Evolutionary conservation across 2,797 vertebrate genomes (phyloP).

Genomic region (Hafferia zeledoni): DNA sequence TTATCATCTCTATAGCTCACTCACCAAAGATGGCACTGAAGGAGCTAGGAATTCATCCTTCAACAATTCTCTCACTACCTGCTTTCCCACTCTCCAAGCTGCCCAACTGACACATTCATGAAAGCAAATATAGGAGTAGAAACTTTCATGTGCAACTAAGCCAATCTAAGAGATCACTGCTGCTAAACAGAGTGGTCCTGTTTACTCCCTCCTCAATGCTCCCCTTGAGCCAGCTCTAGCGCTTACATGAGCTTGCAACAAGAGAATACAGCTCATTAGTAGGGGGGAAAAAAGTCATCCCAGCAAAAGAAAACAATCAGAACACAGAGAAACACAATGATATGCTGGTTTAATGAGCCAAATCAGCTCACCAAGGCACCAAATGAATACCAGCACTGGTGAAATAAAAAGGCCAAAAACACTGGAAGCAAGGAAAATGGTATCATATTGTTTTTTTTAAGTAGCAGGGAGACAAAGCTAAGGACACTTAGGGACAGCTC

Average conservation of each 20-base stretch:
- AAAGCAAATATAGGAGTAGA: background rate
- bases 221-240: background rate
- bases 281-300: constrained; percentile 12
- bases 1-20: background rate
- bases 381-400: background rate
- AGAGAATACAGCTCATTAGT: constrained; percentile 18
- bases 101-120: background rate
- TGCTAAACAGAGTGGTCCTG: background rate
- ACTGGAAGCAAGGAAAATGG: background rate
- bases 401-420: constrained; percentile 6
- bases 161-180: background rate
- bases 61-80: background rate
- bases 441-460: background rate
- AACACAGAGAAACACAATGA: background rate
- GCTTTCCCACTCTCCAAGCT: background rate
- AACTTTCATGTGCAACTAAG: background rate
- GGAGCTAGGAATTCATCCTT: background rate
- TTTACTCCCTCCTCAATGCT: background rate
- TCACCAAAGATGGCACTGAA: background rate
- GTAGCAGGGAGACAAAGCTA: background rate
- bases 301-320: background rate
- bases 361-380: background rate
- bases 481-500: background rate
- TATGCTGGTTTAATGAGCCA: constrained; percentile 13
- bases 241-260: background rate